These are phyloP conservation scores for Monopis laevigella DNA, from an alignment of 2,888 invertebrate genomes.

Conservation along the genomic window DNA sequence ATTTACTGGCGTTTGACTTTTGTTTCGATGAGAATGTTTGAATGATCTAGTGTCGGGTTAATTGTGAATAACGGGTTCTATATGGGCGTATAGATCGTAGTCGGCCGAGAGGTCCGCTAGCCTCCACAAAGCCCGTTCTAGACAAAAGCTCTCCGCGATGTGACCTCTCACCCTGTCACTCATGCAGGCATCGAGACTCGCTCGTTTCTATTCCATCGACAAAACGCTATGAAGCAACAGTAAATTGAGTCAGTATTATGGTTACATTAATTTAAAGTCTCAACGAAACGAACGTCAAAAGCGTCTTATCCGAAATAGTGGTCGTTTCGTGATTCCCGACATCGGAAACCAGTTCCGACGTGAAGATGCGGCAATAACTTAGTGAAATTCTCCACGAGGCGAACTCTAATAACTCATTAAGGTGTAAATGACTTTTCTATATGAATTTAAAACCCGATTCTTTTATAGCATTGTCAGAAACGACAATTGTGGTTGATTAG, in stretches of 20 bases:
- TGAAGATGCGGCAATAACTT: constrained; percentile 7
- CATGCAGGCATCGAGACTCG: constrained; percentile 12
- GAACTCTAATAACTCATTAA: constrained; percentile 13
- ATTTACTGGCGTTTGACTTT: too few species aligned
- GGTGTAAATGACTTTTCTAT: constrained; percentile 11
- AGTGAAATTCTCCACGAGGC: constrained; percentile 8
- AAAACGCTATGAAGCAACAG: constrained; percentile 5
- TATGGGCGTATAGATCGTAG: not conserved
- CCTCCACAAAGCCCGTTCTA: constrained; percentile 19
- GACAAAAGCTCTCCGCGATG: constrained; percentile 27
- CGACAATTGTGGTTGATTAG: not conserved
- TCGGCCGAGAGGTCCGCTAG: not conserved
- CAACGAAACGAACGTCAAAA: not conserved
- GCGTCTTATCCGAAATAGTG: not conserved
- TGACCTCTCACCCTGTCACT: constrained; percentile 21
- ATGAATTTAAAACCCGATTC: not conserved
- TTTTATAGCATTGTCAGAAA: not conserved
- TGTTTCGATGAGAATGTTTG: constrained; percentile 1
- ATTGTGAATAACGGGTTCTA: not conserved
- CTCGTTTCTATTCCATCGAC: constrained; percentile 9
- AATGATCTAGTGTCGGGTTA: constrained; percentile 6
- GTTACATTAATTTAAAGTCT: not conserved
- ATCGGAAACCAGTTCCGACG: constrained; percentile 9
- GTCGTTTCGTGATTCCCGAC: too few species aligned
- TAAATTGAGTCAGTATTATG: constrained; percentile 1